Conservation (phyloP, 2,888 invertebrate genomes). For the Scaeva pyrastri region DNA sequence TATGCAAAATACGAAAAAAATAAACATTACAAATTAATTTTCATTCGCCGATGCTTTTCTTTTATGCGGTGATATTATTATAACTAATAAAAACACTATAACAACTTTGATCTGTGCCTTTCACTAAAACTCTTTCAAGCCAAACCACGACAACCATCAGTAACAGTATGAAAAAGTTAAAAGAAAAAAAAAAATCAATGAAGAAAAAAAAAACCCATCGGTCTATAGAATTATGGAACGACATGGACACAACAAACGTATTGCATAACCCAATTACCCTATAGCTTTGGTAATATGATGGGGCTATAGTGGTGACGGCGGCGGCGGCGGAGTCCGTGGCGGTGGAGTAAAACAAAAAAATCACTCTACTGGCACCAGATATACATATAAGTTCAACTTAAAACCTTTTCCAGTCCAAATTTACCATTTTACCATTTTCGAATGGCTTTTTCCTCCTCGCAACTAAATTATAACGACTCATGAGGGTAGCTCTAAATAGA, state of each 20-base stretch:
- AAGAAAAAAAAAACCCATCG: slow-evolving; percentile 10
- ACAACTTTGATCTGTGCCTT: slow-evolving; percentile 62
- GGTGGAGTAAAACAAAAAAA: neutral
- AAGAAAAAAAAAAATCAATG: neutral
- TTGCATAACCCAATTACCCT: slow-evolving; percentile 73
- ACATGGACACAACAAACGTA: slow-evolving; percentile 69
- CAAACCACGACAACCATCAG: slow-evolving; percentile 25
- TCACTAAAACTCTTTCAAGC: slow-evolving; percentile 58
- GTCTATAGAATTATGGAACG: slow-evolving; percentile 55
- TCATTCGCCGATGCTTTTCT: slow-evolving; percentile 43
- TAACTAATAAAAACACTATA: slow-evolving; percentile 62
- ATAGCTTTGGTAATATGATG: slow-evolving; percentile 32
- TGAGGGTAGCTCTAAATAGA: slow-evolving; percentile 62
- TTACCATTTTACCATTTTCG: slow-evolving; percentile 23
- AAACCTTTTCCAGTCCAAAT: slow-evolving; percentile 65
- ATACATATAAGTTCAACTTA: slow-evolving; percentile 32
- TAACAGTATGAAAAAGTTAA: neutral
- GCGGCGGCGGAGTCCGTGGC: neutral
- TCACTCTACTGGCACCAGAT: slow-evolving; percentile 47
- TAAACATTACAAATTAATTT: slow-evolving; percentile 40
- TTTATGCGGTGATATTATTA: slow-evolving; percentile 54
- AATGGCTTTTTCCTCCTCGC: slow-evolving; percentile 6
- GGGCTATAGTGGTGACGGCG: neutral
- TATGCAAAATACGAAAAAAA: slow-evolving; percentile 3
- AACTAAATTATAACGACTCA: slow-evolving; percentile 45